Evolutionary conservation across 2,797 vertebrate species (phyloP), one percentile per base, ranked within the genome.

Genomic region (Spizella passerina): DNA sequence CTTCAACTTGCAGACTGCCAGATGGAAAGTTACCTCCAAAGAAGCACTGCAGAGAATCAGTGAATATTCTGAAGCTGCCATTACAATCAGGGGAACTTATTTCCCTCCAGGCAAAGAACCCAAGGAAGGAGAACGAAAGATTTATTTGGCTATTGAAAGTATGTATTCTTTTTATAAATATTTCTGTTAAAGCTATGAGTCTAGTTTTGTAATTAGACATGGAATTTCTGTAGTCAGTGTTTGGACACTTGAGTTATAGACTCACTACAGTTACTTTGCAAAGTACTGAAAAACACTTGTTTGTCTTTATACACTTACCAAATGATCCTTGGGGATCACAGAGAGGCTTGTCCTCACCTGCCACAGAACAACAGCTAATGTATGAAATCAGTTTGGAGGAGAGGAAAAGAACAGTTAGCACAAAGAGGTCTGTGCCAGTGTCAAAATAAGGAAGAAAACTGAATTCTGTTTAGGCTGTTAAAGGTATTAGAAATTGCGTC

Each of bases 121-220:
- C 65, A 99, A 99, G 82, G 99, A 99, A 95, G 99, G 99, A 96
- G 99, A 99, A 84, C 97, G 99, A 78, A 99, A 99, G 96, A 99
- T 99, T 97, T 99, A 99, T 96, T 98, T 99, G 98, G 99, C 99
- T 88, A 99, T 99, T 82, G 99, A 99, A 98, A 99, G 99, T 99
- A 98, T 9, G 99, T 98, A 55, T 86, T 80, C 4, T 36, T 94
- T 59, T 89, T 38, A 63, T 65, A 49, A 89, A 60, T 41, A 9
- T 73, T 91, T 43, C 30, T 41, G 0, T 55, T 39, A 82, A 89
- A 80, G 38, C 4, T 47, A 1, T 1, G 5, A 65, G 24, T 52
- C 55, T 34, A 8, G 17, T 55, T 90, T 32, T 24, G 6, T 53
- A 55, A n/a, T 59, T 30, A 24, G 21, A 29, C 13, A 2, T 32